Evolutionary conservation across 2,113 vertebrate genomes (phyloP).

Genomic region (Tachycineta bicolor): DNA sequence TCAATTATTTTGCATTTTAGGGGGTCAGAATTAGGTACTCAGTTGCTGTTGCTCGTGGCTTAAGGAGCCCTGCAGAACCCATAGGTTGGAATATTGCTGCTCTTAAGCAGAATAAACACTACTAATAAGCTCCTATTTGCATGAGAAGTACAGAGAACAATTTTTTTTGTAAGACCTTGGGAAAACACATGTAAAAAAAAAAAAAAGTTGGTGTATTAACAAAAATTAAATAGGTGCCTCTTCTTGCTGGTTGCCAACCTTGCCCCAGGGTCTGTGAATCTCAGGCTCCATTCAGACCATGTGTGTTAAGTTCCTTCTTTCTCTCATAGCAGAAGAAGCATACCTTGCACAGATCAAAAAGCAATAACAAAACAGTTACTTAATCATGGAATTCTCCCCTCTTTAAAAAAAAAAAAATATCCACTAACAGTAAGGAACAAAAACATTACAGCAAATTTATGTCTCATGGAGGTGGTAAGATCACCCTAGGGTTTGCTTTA

Average conservation of each 20-base stretch:
- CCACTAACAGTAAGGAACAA: neutral
- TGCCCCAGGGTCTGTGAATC: neutral
- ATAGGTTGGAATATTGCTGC: neutral
- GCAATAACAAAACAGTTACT: neutral
- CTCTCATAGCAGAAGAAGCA: neutral
- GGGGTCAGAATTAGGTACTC: neutral
- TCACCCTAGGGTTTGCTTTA: neutral
- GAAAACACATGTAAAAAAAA: neutral
- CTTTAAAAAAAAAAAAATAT: neutral
- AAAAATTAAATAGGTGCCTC: neutral
- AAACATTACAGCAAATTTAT: neutral
- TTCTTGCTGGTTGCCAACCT: neutral
- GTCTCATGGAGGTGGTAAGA: neutral
- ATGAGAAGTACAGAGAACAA: neutral
- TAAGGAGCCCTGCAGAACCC: neutral
- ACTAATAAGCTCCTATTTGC: neutral
- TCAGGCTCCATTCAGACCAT: neutral
- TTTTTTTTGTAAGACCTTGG: neutral
- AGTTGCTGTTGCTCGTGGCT: neutral
- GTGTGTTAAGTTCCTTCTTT: neutral
- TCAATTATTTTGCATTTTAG: neutral
- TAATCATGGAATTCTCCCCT: neutral
- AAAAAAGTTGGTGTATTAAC: neutral
- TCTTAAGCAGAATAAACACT: neutral
- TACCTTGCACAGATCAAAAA: neutral